Evolutionary conservation across 2,113 vertebrate species (phyloP), one percentile per base, ranked within the genome.

Genomic region (Phasianus colchicus): DNA sequence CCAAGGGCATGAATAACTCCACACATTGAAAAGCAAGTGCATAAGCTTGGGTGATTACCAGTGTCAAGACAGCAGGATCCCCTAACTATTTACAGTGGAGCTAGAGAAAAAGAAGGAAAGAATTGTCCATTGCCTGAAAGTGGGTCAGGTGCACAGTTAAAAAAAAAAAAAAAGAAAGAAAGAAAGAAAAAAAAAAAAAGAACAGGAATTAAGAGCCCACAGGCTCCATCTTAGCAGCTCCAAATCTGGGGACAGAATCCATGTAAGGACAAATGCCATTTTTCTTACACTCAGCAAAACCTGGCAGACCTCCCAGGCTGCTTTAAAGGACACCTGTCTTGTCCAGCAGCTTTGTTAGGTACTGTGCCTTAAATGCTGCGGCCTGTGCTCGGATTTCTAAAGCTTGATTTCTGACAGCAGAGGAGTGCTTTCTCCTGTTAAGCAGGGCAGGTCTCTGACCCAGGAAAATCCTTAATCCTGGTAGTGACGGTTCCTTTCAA

Each of bases 391-490:
- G 52, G 66, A 58, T 93, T 93, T 78, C 67, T 83, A 48, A 83
- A 90, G 67, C 61, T 89, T 93, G 57, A 71, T 92, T 95, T 90
- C 71, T 92, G 82, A 66, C 90, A 89, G 78, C 25, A 48, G 42
- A 58, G 69, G 95, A 93, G 86, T 64, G 69, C 8, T 80, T 94
- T 90, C 66, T 93, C 65, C 82, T 93, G 57, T 89, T 94, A 94
- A 92, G 45, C 92, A 75, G 91, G 48, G 78, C 38, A 92, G 86
- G 86, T 92, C 79, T 94, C 54, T 96, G 92, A 96, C 95, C 94
- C 92, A 75, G 74, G 90, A 88, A 93, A 91, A 93, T 91, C 92
- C 91, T 93, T 89, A 95, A 93, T 96, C 80, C 94, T 94, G 66
- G 58, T 47, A 45, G 66, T 84, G 89, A 88, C 70, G 47, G 70